Conservation (phyloP, 2,888 invertebrate genomes). For the Nyleta sp. region DNA sequence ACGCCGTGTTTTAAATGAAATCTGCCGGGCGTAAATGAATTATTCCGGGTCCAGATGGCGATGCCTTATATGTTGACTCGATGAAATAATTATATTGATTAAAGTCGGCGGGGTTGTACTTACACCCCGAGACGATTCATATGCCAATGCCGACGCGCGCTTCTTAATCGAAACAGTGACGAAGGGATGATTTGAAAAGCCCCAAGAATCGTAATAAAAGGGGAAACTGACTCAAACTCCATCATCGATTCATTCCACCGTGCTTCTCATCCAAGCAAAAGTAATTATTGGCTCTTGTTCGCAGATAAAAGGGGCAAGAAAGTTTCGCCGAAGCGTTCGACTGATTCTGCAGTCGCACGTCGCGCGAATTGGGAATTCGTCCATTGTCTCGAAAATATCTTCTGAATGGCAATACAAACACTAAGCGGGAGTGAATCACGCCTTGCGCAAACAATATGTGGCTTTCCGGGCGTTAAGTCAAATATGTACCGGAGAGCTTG, state of each 20-base stretch:
- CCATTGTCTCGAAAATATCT: constrained; percentile 74
- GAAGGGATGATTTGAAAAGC: constrained; percentile 60
- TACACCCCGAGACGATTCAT: constrained; percentile 34
- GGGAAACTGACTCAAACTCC: constrained; percentile 59
- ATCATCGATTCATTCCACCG: constrained; percentile 61
- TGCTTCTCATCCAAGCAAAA: constrained; percentile 67
- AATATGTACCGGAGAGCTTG: constrained; percentile 53
- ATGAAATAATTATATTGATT: constrained; percentile 57
- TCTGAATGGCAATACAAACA: constrained; percentile 74
- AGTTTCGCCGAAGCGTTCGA: constrained; percentile 62
- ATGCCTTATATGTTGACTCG: constrained; percentile 39
- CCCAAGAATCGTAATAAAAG: constrained; percentile 62
- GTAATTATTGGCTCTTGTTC: constrained; percentile 73
- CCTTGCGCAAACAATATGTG: constrained; percentile 70
- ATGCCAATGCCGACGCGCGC: constrained; percentile 40
- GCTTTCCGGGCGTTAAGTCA: constrained; percentile 63
- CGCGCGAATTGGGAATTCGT: constrained; percentile 66
- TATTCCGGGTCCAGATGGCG: constrained; percentile 31
- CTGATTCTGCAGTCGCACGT: constrained; percentile 63
- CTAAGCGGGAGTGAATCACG: constrained; percentile 68
- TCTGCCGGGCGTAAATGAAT: constrained; percentile 19
- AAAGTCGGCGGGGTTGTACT: constrained; percentile 34
- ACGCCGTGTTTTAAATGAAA: constrained; percentile 20
- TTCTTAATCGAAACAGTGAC: constrained; percentile 59
- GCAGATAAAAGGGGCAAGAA: constrained; percentile 62